Percentiles rank a stretch among this genome's conserved stretches.
Conservation (phyloP, 2,797 vertebrate species). For the Steatocranus sp. region DNA sequence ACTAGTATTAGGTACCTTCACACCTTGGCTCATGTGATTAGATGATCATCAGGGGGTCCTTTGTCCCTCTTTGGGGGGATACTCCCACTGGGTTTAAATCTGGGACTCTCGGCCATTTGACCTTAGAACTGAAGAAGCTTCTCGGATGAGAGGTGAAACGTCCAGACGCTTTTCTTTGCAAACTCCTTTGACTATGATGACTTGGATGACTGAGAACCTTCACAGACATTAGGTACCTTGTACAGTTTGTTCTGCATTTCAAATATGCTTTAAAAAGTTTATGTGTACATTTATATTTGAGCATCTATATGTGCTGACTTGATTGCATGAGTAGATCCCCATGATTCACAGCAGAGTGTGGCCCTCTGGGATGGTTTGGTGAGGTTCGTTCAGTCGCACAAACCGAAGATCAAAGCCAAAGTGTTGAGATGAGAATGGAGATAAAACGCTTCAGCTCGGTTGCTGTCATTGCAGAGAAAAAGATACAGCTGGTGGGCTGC, state of each 20-base stretch:
- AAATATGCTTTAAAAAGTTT: background rate
- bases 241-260: background rate
- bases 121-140: no score
- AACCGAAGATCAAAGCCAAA: conserved; percentile 43
- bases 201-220: no score
- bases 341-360: conserved; percentile 11
- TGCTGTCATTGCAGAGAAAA: conserved; percentile 24
- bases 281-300: background rate
- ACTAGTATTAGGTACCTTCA: background rate
- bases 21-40: no score
- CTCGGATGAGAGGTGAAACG: no score
- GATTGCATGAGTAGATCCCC: background rate
- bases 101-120: no score
- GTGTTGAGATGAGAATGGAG: conserved; percentile 10
- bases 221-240: background rate
- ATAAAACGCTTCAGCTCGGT: conserved; percentile 18
- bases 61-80: no score
- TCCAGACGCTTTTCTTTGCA: no score
- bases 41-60: no score
- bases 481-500: background rate
- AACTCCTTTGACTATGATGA: no score
- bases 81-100: no score
- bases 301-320: conserved; percentile 1
- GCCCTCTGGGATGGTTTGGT: conserved; percentile 14
- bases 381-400: conserved; percentile 30